A percentile compares a stretch with the other conserved stretches of the same genome.
Conservation (phyloP, 2,888 invertebrate species). For the Stenolophus ochropezus region DNA sequence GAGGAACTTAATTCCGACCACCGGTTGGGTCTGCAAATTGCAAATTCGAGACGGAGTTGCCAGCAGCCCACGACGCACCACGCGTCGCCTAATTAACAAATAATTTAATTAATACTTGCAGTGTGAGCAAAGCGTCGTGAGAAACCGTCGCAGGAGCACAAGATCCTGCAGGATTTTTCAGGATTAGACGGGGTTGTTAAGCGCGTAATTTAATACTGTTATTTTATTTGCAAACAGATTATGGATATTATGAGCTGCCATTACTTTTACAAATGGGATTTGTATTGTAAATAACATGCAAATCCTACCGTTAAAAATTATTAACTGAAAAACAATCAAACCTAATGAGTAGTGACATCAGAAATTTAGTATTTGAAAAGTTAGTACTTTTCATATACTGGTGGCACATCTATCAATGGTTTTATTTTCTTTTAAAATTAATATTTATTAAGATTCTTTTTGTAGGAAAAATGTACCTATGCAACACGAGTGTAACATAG, state of each 20-base stretch:
- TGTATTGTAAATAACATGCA: too few relatives aligned
- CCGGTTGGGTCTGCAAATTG: background rate
- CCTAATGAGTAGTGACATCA: too few relatives aligned
- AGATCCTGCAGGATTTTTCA: constrained; percentile 7
- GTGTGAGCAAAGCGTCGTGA: constrained; percentile 16
- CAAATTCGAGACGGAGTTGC: background rate
- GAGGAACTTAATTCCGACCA: constrained; percentile 13
- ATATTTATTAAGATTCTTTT: too few relatives aligned
- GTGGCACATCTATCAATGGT: too few relatives aligned
- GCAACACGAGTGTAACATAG: too few relatives aligned
- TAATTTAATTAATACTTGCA: constrained; percentile 50
- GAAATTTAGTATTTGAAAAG: too few relatives aligned
- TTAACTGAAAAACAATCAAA: too few relatives aligned
- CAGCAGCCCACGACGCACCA: background rate
- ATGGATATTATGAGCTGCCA: background rate
- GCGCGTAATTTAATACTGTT: background rate
- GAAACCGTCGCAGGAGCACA: constrained; percentile 3
- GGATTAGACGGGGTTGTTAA: background rate
- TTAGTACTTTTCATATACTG: too few relatives aligned
- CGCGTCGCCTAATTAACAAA: constrained; percentile 45
- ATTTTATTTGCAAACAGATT: background rate
- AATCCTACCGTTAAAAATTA: too few relatives aligned
- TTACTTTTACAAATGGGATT: too few relatives aligned
- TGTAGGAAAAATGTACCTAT: too few relatives aligned
- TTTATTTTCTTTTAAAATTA: too few relatives aligned